These are phyloP conservation scores for Corythucha ciliata DNA, from an alignment of 2,888 invertebrate species.

Conservation along the genomic window DNA sequence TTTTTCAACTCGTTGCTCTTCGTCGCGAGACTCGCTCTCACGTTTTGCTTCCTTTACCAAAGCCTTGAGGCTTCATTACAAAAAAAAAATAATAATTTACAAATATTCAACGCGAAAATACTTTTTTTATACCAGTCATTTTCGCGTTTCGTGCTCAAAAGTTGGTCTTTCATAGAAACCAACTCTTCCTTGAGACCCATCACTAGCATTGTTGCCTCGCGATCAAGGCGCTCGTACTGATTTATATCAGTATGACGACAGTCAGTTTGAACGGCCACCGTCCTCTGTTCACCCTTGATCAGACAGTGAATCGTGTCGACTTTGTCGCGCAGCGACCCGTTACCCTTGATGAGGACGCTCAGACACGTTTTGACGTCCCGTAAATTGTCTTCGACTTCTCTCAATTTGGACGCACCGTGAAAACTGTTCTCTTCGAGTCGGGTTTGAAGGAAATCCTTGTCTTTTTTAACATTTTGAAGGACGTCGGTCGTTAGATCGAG, in stretches of 20 bases:
- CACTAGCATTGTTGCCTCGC: slow-evolving; percentile 17
- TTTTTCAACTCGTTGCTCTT: slow-evolving; percentile 13
- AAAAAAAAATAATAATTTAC: not conserved
- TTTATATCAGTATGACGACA: slow-evolving; percentile 14
- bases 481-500: not conserved
- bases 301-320: not conserved
- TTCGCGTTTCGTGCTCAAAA: slow-evolving; percentile 13
- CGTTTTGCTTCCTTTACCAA: not conserved
- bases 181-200: slow-evolving; percentile 17
- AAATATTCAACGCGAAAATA: too few relatives aligned
- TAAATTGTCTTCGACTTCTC: slow-evolving; percentile 7
- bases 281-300: slow-evolving; percentile 10
- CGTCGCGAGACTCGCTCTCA: slow-evolving; percentile 16
- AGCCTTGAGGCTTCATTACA: not conserved
- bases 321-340: slow-evolving; percentile 11
- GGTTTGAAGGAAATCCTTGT: slow-evolving; percentile 4
- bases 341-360: slow-evolving; percentile 3
- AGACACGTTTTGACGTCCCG: slow-evolving; percentile 6
- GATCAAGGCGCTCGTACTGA: slow-evolving; percentile 16
- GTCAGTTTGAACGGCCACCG: slow-evolving; percentile 16
- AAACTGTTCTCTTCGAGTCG: too few relatives aligned
- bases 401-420: slow-evolving; percentile 5
- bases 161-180: slow-evolving; percentile 16
- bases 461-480: slow-evolving; percentile 5
- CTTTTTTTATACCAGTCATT: slow-evolving; percentile 15